phyloP scores from a whole-genome alignment of 2,888 invertebrate species.

The Sthenelais limicola region DNA sequence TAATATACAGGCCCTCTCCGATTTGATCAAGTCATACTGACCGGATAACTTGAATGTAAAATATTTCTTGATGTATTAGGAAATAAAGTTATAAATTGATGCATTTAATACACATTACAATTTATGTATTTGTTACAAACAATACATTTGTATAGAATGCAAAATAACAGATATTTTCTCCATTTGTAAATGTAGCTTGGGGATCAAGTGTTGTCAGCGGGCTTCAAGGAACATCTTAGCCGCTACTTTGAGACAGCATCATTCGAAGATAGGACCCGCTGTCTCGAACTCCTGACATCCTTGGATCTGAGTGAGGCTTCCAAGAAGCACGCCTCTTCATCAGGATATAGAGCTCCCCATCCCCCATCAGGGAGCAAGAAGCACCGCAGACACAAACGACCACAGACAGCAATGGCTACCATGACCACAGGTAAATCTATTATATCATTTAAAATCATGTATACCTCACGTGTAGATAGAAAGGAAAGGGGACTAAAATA shows the following conservation, averaged over 20 bases:
- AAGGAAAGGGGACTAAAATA: no score
- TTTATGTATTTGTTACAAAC: no score
- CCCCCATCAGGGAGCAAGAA: neutral
- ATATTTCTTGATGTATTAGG: no score
- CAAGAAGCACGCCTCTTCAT: constrained; percentile 17
- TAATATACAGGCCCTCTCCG: no score
- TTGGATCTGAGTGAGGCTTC: constrained; percentile 50
- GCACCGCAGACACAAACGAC: constrained; percentile 47
- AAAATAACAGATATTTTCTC: neutral
- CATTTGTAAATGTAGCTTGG: constrained; percentile 62
- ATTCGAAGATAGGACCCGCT: constrained; percentile 60
- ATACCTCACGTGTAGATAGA: no score
- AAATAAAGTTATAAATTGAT: no score
- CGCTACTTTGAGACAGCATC: constrained; percentile 62
- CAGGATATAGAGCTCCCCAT: neutral
- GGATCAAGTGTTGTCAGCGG: constrained; percentile 58
- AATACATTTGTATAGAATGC: no score
- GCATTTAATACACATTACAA: no score
- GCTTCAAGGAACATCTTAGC: constrained; percentile 61
- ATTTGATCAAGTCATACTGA: no score
- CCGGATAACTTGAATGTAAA: no score
- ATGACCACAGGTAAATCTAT: constrained; percentile 54
- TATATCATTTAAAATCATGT: no score
- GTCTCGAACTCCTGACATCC: constrained; percentile 62
- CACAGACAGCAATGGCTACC: constrained; percentile 59